phyloP scores from a whole-genome alignment of 2,113 vertebrate species.

The Todiramphus chloris region DNA sequence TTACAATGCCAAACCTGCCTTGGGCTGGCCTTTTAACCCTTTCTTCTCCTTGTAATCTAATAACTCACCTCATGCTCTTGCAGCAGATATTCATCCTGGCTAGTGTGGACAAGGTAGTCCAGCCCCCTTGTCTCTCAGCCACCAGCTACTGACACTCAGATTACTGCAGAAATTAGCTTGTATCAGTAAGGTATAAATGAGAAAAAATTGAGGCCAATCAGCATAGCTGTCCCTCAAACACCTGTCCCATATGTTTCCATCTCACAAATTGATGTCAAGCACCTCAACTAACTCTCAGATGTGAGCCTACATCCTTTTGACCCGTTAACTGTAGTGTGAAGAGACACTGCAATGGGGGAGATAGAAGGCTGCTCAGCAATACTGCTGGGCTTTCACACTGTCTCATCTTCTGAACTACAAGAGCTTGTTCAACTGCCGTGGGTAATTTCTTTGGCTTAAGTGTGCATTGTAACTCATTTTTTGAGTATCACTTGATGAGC shows the following conservation, averaged over 20 bases:
- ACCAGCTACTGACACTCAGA: not conserved
- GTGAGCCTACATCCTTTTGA: not conserved
- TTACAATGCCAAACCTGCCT: not conserved
- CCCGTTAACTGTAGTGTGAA: not conserved
- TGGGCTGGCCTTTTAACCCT: not conserved
- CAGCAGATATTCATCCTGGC: not conserved
- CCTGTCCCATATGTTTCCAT: not conserved
- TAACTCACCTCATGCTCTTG: not conserved
- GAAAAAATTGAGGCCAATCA: not conserved
- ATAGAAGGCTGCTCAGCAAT: not conserved
- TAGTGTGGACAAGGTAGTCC: not conserved
- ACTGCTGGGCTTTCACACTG: not conserved
- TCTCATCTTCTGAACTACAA: not conserved
- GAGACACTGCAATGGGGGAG: accelerated
- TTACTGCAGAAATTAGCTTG: not conserved
- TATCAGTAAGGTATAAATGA: not conserved
- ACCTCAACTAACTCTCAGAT: not conserved
- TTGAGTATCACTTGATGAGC: not conserved
- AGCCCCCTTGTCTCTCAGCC: not conserved
- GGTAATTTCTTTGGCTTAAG: not conserved
- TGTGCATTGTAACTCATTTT: not conserved
- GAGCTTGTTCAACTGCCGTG: not conserved
- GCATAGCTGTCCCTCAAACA: not conserved
- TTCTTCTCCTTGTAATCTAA: not conserved
- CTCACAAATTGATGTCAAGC: not conserved